Evolutionary conservation across 92 coral and sea anemone genomes (phyloP).

Genomic region (Parazoanthus swiftii): DNA sequence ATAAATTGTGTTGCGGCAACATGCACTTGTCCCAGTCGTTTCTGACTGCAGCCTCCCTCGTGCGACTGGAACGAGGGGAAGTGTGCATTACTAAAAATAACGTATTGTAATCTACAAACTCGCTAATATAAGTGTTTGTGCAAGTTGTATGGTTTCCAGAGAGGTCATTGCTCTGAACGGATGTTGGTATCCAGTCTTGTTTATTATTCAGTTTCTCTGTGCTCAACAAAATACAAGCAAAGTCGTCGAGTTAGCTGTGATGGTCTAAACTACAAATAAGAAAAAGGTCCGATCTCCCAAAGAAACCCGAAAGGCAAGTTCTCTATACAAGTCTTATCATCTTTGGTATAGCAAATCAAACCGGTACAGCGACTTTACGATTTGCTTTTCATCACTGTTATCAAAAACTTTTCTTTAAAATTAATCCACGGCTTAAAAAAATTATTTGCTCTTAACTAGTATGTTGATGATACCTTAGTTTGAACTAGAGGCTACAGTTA

Average conservation of each 20-base stretch:
- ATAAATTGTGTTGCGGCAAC: not conserved
- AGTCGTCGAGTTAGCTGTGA: not conserved
- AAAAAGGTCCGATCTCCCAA: no score
- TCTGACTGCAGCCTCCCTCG: not conserved
- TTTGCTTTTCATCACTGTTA: no score
- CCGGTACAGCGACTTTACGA: no score
- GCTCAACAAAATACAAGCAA: not conserved
- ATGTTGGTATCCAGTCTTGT: not conserved
- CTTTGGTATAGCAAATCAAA: no score
- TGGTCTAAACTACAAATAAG: not conserved
- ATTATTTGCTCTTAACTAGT: no score
- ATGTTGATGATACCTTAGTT: no score
- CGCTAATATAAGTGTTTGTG: not conserved
- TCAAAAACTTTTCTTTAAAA: no score
- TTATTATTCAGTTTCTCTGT: not conserved
- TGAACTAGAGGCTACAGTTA: no score
- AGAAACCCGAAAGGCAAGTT: no score
- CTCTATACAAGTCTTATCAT: no score
- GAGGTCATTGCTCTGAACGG: not conserved
- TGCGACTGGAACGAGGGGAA: not conserved
- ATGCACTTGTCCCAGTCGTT: not conserved
- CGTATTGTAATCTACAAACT: not conserved
- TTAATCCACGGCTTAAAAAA: no score
- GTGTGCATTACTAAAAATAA: not conserved
- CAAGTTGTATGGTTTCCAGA: not conserved